Evolutionary conservation across 2,888 invertebrate species (phyloP), one percentile per base, ranked within the genome.

Genomic region (Chrysolina oricalcia): DNA sequence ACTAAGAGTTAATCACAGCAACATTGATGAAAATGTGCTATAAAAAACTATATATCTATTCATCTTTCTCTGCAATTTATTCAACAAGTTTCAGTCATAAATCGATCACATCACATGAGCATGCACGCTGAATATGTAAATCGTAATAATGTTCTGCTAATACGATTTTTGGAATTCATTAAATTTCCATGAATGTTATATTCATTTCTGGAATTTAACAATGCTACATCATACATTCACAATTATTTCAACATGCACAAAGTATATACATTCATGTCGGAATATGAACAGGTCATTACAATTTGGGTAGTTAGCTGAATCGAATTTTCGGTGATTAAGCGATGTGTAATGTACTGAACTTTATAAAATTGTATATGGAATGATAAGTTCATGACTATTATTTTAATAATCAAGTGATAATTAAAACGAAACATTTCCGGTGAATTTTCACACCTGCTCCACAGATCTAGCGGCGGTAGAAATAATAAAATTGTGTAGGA

Each of bases 211-310:
- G 27, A 59, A 59, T 59, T 59, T 27, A 59, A 27, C 15, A 59
- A n/a, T 59, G n/a, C 59, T 59, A 23, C 35, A 59, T 35, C 10
- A 27, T 23, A 56, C 56, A 56, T 17, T 35, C 11, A 59, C 23
- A 59, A 59, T 59, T 35, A 59, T 17, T 35, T 59, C 35, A 8
- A n/a, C 59, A 59, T 59, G 59, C 59, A 59, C n/a, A n/a, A 17
- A 17, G 59, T 59, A 27, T 17, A 35, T 59, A 23, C 10, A 23
- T 27, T 59, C 59, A 10, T 8, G 21, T 19, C 21, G 53, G 53
- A 53, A 53, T 53, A 53, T 53, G 19, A 53, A 21, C 19, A 11
- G 53, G 10, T 53, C 53, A 21, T 53, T 53, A 4, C 19, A 21
- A 21, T 53, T 53, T 19, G 19, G 21, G 21, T 53, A 53, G 21